Base-by-base conservation (phyloP, 1,140 invertebrate species). In the Drosophila bocqueti region DNA sequence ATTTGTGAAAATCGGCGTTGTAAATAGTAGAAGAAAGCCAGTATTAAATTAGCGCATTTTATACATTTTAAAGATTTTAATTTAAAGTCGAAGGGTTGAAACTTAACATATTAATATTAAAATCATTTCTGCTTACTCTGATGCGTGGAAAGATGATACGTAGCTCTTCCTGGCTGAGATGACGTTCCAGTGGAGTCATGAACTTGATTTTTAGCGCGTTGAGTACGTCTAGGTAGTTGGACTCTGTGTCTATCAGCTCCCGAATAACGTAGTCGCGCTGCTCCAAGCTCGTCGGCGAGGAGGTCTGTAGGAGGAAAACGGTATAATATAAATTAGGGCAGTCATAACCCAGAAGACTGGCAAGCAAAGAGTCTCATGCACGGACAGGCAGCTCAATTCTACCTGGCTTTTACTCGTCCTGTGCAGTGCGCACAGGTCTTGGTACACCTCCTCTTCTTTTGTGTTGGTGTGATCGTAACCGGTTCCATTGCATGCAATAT, bases 201-300 rank as follows among this genome's bases (percentile, higher is more conserved):
- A 98, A 98, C 92, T 97, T 95, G 65, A 95, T 95, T 60, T 97
- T 96, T 45, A 99, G 95, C 94, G 98, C 98, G 81, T 95, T 95
- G 18, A 99, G 94, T 42, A 99, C 98, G 81, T 99, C 97, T 21
- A 99, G 96, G 93, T 99, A 99, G 94, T 99, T 99, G 72, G 96
- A 97, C 93, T 99, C 99, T 0, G 99, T 99, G 93, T 99, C 98
- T 15, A 99, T 95, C 6, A 99, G 94, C 93, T 99, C 99, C 83
- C 98, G 96, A 72, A 99, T 97, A 55, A 99, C 98, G 92, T 98
- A 98, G 93, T 99, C 98, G 66, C 98, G 94, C 93, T 99, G 99
- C 92, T 98, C 97, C 67, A 95, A 94, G 76, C 96, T 95, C 73
- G 95, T 94, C 47, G 95, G 93, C 64, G 94, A 94, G 66, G 95